phyloP scores from a whole-genome alignment of 64 coral and sea anemone species.

The Platygyra sinensis region DNA sequence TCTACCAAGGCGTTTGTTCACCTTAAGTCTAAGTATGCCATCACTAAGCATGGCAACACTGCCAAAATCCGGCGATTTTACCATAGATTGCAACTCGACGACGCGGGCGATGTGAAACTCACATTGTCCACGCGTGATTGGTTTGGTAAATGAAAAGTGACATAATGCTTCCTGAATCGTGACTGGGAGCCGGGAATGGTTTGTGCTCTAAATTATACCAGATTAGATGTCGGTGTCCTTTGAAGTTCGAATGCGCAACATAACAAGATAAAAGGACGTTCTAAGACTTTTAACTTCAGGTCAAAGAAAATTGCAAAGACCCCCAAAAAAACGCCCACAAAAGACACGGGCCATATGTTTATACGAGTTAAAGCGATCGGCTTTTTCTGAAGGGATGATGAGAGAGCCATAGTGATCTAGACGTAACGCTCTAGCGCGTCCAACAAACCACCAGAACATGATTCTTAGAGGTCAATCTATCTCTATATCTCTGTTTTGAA shows the following conservation, averaged over 20 bases:
- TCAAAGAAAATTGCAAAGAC: conserved; percentile 41
- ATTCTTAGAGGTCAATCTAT: conserved; percentile 24
- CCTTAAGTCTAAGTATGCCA: not conserved
- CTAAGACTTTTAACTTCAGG: not conserved
- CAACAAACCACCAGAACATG: not conserved
- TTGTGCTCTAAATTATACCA: conserved; percentile 92
- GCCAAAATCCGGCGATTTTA: conserved; percentile 37
- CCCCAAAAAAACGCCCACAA: conserved; percentile 30
- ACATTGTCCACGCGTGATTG: conserved; percentile 65
- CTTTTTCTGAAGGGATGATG: not conserved
- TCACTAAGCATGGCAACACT: conserved; percentile 23
- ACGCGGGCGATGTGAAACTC: conserved; percentile 44
- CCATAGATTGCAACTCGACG: conserved; percentile 16
- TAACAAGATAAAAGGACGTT: conserved; percentile 67
- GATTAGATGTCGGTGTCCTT: conserved; percentile 91
- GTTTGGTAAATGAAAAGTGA: conserved; percentile 86
- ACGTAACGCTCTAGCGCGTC: not conserved
- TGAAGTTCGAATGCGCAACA: conserved; percentile 76
- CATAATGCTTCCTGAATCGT: conserved; percentile 96
- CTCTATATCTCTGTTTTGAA: conserved; percentile 34
- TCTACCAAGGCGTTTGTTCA: not conserved
- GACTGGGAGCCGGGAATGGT: conserved; percentile 65
- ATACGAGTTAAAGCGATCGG: conserved; percentile 22
- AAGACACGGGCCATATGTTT: conserved; percentile 20
- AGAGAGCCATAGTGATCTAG: not conserved